Conservation (phyloP, 2,113 vertebrate genomes). For the Mungos mungo region DNA sequence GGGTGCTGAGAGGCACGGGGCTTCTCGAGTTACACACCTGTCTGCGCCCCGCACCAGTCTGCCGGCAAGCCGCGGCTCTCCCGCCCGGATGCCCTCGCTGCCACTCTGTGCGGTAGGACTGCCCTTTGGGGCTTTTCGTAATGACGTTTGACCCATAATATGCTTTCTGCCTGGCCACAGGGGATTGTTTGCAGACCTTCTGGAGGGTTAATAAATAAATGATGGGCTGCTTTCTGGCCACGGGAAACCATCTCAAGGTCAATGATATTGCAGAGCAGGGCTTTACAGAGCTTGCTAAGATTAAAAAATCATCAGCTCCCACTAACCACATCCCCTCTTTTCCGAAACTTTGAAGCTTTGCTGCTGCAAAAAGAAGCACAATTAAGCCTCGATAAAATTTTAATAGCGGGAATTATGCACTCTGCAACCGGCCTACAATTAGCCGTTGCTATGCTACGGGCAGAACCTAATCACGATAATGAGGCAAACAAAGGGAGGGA, state of each 20-base stretch:
- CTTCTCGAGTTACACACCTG: background rate
- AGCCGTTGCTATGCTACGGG: constrained; percentile 83
- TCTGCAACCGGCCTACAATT: constrained; percentile 77
- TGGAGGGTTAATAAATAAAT: constrained; percentile 78
- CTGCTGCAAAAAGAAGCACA: constrained; percentile 59
- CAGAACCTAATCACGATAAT: constrained; percentile 70
- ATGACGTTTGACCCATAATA: constrained; percentile 72
- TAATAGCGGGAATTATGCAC: constrained; percentile 78
- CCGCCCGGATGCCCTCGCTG: background rate
- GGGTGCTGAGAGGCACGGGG: background rate
- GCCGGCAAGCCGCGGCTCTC: background rate
- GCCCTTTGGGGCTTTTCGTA: constrained; percentile 54
- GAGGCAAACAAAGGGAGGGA: constrained; percentile 78
- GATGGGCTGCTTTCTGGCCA: constrained; percentile 71
- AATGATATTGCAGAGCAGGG: constrained; percentile 39
- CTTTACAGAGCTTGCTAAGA: constrained; percentile 68
- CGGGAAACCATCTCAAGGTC: constrained; percentile 75
- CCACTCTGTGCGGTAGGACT: background rate
- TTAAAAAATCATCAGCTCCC: constrained; percentile 75
- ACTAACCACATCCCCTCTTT: constrained; percentile 74
- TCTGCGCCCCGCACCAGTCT: background rate
- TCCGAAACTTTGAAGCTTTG: constrained; percentile 68
- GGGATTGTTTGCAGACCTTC: constrained; percentile 69
- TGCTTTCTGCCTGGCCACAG: constrained; percentile 52
- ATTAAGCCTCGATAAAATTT: constrained; percentile 77